Percentiles rank a stretch among this genome's conserved stretches.
These are phyloP conservation scores for Apostichopus japonicus DNA, from an alignment of 35 echinoderm and acorn worm genomes.

Conservation along the genomic window DNA sequence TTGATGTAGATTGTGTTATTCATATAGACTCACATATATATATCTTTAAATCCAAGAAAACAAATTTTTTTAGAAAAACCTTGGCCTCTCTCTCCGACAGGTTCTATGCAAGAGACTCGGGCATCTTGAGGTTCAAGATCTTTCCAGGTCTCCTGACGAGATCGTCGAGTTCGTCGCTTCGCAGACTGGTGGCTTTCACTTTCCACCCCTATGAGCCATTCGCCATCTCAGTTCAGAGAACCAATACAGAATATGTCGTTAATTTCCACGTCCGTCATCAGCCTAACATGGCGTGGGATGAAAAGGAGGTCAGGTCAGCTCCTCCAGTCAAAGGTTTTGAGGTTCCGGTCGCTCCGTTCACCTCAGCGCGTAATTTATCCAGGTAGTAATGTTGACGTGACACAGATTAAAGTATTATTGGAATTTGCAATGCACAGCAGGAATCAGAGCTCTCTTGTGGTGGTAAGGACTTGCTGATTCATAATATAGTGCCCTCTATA, in stretches of 20 bases:
- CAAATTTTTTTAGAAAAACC: neutral
- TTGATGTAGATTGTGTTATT: too few species aligned
- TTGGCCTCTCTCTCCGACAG: conserved; percentile 40
- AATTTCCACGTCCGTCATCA: conserved; percentile 91
- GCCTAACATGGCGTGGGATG: conserved; percentile 22
- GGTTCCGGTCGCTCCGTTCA: neutral
- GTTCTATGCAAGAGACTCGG: conserved; percentile 95
- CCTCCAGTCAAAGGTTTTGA: neutral
- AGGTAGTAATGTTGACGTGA: neutral
- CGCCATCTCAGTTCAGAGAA: conserved; percentile 96
- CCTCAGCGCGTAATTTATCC: neutral
- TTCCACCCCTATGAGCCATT: conserved; percentile 99
- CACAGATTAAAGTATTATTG: too few species aligned
- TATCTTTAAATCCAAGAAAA: too few species aligned
- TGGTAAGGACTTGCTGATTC: too few species aligned
- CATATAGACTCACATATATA: too few species aligned
- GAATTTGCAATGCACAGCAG: too few species aligned
- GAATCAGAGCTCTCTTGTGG: too few species aligned
- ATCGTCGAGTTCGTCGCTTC: conserved; percentile 72
- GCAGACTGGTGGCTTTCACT: conserved; percentile 92
- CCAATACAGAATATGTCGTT: conserved; percentile 98
- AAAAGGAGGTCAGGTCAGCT: neutral
- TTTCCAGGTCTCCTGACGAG: conserved; percentile 78
- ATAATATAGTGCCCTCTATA: too few species aligned
- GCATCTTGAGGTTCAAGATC: conserved; percentile 94